Evolutionary conservation across 2,113 vertebrate genomes (phyloP).

Genomic region (Epinephelus lanceolatus): DNA sequence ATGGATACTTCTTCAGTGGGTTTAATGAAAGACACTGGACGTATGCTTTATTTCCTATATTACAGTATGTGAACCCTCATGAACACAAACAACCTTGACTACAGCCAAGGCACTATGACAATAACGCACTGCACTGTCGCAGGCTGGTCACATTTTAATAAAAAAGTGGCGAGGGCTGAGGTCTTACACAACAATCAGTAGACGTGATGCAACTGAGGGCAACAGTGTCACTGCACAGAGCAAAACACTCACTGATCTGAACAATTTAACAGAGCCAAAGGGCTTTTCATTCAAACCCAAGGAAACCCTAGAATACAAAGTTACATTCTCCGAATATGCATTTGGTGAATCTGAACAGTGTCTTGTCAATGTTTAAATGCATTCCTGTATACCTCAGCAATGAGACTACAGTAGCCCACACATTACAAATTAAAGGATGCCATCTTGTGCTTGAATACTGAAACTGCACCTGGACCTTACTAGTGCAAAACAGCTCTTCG

Average conservation of each 20-base stretch:
- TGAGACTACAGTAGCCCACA: not conserved
- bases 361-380: not conserved
- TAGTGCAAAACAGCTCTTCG: too few relatives aligned
- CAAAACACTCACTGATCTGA: slow-evolving; percentile 8
- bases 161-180: slow-evolving; percentile 19
- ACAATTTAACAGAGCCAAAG: not conserved
- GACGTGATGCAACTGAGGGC: slow-evolving; percentile 61
- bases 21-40: not conserved
- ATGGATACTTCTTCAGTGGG: not conserved
- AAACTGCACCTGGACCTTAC: slow-evolving; percentile 1
- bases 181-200: slow-evolving; percentile 15
- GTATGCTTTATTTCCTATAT: not conserved
- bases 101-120: not conserved
- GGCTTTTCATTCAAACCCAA: slow-evolving; percentile 3
- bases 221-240: not conserved
- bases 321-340: not conserved
- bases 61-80: not conserved
- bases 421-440: slow-evolving; percentile 36
- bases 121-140: not conserved
- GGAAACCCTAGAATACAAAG: not conserved
- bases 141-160: slow-evolving; percentile 20
- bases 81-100: not conserved
- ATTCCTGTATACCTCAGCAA: not conserved
- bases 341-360: not conserved
- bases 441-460: slow-evolving; percentile 59